Percentiles rank a stretch among this genome's conserved stretches.
phyloP scores from a whole-genome alignment of 2,797 vertebrate species.

The Chelonia mydas region DNA sequence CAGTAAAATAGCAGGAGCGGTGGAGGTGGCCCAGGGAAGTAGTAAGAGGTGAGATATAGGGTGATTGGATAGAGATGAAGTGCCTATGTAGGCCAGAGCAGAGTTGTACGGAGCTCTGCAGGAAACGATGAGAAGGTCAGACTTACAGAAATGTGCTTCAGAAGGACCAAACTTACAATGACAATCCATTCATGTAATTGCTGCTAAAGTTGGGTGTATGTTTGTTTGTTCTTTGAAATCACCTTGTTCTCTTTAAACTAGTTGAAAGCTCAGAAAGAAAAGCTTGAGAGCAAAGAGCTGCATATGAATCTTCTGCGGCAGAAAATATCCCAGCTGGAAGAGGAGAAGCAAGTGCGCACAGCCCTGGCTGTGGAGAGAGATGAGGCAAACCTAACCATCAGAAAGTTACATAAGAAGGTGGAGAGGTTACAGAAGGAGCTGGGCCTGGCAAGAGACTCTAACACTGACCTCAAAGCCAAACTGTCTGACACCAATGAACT shows the following conservation, averaged over 20 bases:
- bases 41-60: neutral
- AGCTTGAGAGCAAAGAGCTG: constrained; percentile 89
- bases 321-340: constrained; percentile 90
- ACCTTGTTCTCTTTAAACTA: constrained; percentile 64
- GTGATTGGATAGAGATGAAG: neutral
- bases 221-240: constrained; percentile 9
- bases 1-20: neutral
- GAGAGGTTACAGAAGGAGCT: constrained; percentile 90
- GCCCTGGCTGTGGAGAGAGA: constrained; percentile 84
- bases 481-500: constrained; percentile 89
- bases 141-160: neutral
- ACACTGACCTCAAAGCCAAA: constrained; percentile 88
- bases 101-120: neutral
- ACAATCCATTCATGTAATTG: constrained; percentile 16
- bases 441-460: constrained; percentile 77
- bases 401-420: constrained; percentile 87
- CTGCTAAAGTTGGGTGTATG: neutral
- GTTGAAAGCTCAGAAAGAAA: constrained; percentile 90
- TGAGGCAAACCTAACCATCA: constrained; percentile 80
- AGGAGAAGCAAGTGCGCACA: constrained; percentile 84
- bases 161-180: neutral
- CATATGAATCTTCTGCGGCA: constrained; percentile 89
- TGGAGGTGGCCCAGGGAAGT: neutral
- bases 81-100: neutral
- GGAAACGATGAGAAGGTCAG: neutral